Percentiles rank a stretch among this genome's conserved stretches.
Evolutionary conservation across 2,797 vertebrate species (phyloP).

Genomic region (Vireo griseus): DNA sequence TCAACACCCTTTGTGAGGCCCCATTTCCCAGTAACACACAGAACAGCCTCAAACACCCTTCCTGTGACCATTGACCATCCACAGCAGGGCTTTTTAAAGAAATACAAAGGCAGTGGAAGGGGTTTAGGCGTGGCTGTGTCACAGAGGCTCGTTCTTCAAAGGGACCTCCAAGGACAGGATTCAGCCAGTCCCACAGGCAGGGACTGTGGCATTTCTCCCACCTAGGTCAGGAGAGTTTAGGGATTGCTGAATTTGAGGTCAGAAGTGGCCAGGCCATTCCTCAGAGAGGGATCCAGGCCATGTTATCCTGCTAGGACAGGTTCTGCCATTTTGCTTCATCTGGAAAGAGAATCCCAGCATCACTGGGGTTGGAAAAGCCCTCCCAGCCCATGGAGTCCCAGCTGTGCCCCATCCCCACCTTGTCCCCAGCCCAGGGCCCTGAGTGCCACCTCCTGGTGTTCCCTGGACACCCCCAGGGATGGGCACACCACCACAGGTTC

Average conservation of each 20-base stretch:
- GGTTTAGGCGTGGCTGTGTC: not conserved
- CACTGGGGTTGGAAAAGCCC: accelerated
- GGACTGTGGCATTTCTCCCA: accelerated
- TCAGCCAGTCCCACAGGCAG: accelerated
- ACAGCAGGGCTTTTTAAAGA: not conserved
- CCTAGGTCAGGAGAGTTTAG: accelerated
- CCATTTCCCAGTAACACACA: not conserved
- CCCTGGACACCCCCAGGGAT: not conserved
- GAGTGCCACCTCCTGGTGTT: accelerated
- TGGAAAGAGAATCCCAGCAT: not conserved
- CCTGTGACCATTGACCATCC: not conserved
- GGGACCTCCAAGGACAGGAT: accelerated
- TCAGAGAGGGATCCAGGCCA: not conserved
- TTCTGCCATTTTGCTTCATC: not conserved
- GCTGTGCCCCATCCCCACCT: accelerated
- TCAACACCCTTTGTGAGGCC: not conserved
- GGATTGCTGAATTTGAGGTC: accelerated
- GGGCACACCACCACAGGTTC: not conserved
- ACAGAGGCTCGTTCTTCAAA: not conserved
- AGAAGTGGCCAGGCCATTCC: not conserved
- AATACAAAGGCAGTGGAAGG: not conserved
- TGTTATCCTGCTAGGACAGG: not conserved
- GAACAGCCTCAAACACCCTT: not conserved
- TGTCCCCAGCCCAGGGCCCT: not conserved
- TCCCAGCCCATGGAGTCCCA: not conserved